Evolutionary conservation across 2,888 invertebrate genomes (phyloP).

Genomic region (Drosophila cognata): DNA sequence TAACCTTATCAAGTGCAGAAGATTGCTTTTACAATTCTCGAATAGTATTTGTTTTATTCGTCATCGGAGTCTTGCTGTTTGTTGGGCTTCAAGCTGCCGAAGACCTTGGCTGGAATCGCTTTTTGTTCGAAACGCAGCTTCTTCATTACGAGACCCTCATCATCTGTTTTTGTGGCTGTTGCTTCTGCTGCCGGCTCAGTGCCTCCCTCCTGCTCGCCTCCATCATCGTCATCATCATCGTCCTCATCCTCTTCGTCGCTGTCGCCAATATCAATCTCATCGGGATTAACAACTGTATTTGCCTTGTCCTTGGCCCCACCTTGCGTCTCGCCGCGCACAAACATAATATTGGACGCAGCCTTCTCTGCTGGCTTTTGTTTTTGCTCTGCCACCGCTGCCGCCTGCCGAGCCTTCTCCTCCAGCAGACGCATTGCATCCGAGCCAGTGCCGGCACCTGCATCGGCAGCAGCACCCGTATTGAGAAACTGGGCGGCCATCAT

Average conservation of each 20-base stretch:
- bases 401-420: conserved; percentile 92
- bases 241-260: conserved; percentile 89
- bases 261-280: conserved; percentile 94
- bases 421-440: conserved; percentile 94
- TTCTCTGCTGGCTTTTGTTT: conserved; percentile 70
- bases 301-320: conserved; percentile 88
- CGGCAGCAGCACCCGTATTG: conserved; percentile 89
- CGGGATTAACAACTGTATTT: conserved; percentile 91
- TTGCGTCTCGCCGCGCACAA: conserved; percentile 95
- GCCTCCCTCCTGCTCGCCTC: conserved; percentile 84
- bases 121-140: conserved; percentile 93
- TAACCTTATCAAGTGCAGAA: neutral
- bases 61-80: conserved; percentile 77
- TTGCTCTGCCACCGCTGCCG: conserved; percentile 64
- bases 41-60: conserved; percentile 41
- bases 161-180: conserved; percentile 84
- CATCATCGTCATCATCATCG: conserved; percentile 85
- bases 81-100: conserved; percentile 89
- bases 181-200: conserved; percentile 86
- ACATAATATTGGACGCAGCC: conserved; percentile 89
- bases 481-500: conserved; percentile 99
- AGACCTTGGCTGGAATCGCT: conserved; percentile 94
- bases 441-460: conserved; percentile 89
- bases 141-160: conserved; percentile 86
- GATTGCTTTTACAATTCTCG: neutral